These are phyloP conservation scores for Mungos mungo DNA, from an alignment of 2,113 vertebrate species.

Conservation along the genomic window DNA sequence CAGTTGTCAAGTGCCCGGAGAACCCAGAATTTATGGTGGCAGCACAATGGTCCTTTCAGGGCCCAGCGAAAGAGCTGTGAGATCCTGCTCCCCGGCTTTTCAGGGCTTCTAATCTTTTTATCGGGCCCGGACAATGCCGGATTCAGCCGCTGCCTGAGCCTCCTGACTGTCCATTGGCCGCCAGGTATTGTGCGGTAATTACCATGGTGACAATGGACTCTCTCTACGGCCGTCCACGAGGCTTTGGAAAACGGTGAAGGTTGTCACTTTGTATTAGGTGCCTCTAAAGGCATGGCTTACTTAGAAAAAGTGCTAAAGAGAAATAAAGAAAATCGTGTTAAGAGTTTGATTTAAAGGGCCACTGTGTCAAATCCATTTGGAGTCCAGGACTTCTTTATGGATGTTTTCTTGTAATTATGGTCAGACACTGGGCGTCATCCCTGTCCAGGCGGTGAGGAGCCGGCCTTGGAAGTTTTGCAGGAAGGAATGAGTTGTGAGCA, in stretches of 20 bases:
- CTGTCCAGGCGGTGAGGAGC: background rate
- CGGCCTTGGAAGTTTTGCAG: background rate
- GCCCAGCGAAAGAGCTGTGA: conserved; percentile 88
- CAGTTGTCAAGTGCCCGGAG: conserved; percentile 92
- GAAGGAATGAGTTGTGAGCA: background rate
- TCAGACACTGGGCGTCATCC: background rate
- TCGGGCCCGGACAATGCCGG: conserved; percentile 91
- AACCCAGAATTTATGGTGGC: conserved; percentile 93
- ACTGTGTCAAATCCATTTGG: conserved; percentile 77
- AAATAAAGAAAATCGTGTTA: conserved; percentile 66
- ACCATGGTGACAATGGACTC: conserved; percentile 83
- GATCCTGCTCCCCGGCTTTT: conserved; percentile 92
- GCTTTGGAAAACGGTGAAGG: conserved; percentile 69
- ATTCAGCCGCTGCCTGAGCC: conserved; percentile 87
- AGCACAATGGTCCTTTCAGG: conserved; percentile 96
- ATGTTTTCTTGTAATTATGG: conserved; percentile 71
- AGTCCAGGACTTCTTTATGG: conserved; percentile 58
- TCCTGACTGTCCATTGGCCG: conserved; percentile 84
- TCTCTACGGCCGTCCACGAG: conserved; percentile 30
- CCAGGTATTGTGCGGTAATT: conserved; percentile 84
- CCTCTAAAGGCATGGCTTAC: conserved; percentile 77
- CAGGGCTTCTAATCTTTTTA: conserved; percentile 93
- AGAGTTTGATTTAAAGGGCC: conserved; percentile 68
- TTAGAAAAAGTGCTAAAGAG: conserved; percentile 59
- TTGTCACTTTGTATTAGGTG: conserved; percentile 82